Evolutionary conservation across 1,140 invertebrate genomes (phyloP).

Genomic region (Chymomyza costata): DNA sequence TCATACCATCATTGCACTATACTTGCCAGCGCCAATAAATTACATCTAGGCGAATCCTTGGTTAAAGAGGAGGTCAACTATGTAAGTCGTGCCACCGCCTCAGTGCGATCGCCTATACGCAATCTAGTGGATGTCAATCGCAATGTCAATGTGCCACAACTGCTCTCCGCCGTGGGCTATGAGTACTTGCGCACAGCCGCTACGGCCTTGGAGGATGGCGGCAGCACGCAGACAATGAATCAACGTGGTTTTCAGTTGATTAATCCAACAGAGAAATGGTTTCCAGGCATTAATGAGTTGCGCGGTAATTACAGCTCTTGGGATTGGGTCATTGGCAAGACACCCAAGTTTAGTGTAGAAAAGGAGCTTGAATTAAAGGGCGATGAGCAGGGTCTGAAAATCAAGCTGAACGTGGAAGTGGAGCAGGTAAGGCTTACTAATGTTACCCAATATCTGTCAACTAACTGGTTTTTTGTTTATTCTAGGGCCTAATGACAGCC

Average conservation of each 20-base stretch:
- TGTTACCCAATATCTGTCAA: neutral
- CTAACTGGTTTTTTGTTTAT: neutral
- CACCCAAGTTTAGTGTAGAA: conserved; percentile 86
- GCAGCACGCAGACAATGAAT: conserved; percentile 80
- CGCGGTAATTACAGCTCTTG: conserved; percentile 83
- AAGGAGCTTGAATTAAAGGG: conserved; percentile 67
- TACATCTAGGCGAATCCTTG: conserved; percentile 81
- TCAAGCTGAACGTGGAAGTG: conserved; percentile 63
- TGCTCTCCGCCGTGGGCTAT: conserved; percentile 86
- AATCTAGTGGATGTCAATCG: conserved; percentile 86
- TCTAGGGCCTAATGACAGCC: conserved; percentile 62
- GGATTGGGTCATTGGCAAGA: conserved; percentile 93
- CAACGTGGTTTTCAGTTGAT: conserved; percentile 88
- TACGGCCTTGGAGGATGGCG: conserved; percentile 81
- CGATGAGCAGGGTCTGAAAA: conserved; percentile 52
- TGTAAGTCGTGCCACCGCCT: conserved; percentile 88
- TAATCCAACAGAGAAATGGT: conserved; percentile 91
- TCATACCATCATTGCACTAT: conserved; percentile 97
- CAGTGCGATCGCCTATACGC: conserved; percentile 85
- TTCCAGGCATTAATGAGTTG: conserved; percentile 85
- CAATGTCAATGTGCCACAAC: conserved; percentile 80
- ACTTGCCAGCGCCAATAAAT: conserved; percentile 88
- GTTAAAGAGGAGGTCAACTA: conserved; percentile 80
- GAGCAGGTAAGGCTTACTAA: conserved; percentile 45
- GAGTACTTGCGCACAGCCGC: conserved; percentile 86